These are phyloP conservation scores for Antheraea assamensis DNA, from an alignment of 2,888 invertebrate species.

Conservation along the genomic window DNA sequence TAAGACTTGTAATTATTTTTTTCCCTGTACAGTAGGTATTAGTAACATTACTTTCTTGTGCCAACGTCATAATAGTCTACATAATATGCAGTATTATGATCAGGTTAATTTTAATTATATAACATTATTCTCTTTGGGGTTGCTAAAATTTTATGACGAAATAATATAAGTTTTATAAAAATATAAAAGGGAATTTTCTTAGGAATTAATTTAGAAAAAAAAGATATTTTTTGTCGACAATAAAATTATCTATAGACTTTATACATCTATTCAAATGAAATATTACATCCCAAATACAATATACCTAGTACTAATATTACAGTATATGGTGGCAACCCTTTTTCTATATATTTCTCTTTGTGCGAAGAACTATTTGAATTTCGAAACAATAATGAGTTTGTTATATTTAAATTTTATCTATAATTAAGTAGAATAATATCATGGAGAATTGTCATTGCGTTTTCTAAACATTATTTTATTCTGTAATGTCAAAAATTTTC, in stretches of 20 bases:
- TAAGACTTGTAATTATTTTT: background rate
- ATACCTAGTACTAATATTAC: no score
- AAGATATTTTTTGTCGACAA: no score
- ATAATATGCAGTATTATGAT: background rate
- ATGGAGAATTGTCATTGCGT: background rate
- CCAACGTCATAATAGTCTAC: background rate
- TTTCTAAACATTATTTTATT: background rate
- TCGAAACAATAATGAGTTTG: background rate
- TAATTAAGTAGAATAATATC: background rate
- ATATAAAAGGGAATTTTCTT: no score
- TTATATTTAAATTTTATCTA: background rate
- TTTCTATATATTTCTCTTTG: background rate
- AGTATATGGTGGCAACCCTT: no score
- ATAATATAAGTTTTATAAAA: no score
- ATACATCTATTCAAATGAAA: no score
- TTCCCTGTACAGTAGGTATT: background rate
- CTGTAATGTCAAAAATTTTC: background rate
- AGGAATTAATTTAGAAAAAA: no score
- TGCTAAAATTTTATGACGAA: no score
- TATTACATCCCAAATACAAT: no score
- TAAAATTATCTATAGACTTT: no score
- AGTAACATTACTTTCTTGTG: slow-evolving; percentile 5
- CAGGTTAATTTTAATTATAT: background rate
- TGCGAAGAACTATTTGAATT: background rate
- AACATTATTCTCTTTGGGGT: background rate